Percentiles rank a stretch among this genome's conserved stretches.
Evolutionary conservation across 2,888 invertebrate species (phyloP).

Genomic region (Orchesellides sinensis): DNA sequence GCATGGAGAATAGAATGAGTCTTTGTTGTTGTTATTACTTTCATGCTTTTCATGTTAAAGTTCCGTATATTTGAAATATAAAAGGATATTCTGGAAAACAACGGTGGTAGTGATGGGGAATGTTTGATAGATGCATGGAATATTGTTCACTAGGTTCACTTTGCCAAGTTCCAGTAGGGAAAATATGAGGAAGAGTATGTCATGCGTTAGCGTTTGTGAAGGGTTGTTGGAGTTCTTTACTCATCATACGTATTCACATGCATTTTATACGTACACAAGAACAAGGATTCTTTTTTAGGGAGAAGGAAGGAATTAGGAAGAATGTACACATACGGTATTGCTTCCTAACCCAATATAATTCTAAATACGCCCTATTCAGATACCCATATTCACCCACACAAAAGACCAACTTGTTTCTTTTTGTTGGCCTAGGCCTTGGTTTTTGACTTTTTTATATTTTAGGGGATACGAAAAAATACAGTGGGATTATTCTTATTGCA

Average conservation of each 20-base stretch:
- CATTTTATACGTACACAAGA: no score
- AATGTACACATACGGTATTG: background rate
- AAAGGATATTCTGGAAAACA: background rate
- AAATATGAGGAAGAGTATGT: no score
- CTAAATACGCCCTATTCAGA: constrained; percentile 1
- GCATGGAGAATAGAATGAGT: no score
- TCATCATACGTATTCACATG: no score
- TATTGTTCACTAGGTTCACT: no score
- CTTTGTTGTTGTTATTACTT: constrained; percentile 29
- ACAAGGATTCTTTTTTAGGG: background rate
- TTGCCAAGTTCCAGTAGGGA: no score
- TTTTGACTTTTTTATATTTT: constrained; percentile 6
- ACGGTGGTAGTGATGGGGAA: background rate
- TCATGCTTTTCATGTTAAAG: no score
- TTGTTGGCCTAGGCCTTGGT: constrained; percentile 58
- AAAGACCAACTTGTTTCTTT: background rate
- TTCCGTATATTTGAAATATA: background rate
- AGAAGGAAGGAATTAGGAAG: background rate
- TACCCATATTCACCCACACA: background rate
- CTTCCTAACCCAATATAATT: constrained; percentile 39
- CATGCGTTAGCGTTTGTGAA: no score
- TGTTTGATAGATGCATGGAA: no score
- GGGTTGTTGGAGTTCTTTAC: no score
- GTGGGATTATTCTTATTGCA: background rate
- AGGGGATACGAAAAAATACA: background rate